Evolutionary conservation across 92 coral and sea anemone species (phyloP), one percentile per base, ranked within the genome.

Genomic region (Parazoanthus darwini): DNA sequence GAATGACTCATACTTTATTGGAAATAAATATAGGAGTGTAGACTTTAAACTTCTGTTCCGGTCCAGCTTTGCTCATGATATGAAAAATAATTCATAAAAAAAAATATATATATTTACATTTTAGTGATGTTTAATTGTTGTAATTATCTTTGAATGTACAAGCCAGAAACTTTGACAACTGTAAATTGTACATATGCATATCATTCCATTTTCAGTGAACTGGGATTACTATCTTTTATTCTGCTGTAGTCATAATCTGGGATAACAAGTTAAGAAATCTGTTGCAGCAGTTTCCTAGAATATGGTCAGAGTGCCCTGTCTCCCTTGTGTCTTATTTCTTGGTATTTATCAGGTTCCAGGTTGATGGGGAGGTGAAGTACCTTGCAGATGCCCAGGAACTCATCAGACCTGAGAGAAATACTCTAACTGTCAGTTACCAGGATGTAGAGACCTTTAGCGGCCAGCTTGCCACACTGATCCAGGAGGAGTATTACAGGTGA

Each of bases 401-500:
- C 23, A 97, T 97, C 78, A 92, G 96, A 80, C 99, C 99, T 78
- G 99, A 97, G 80, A 94, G 99, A 73, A 97, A 97, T 79, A 97
- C 99, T 26, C 89, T 97, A 44, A 94, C 96, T 43, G 98, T 97
- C 81, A 95, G 98, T 88, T 97, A 91, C 83, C 96, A 93, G 78
- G 99, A 97, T 88, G 93, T 97, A 7, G 99, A 97, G 89, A 71
- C 96, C 26, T 93, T 88, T 83, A 97, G 92, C 85, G 91, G 96
- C 18, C 98, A 97, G 81, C 91, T 97, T 54, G 90, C 96, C 50
- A 95, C 97, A 33, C 87, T 95, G 26, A 92, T 97, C 16, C 99
- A 97, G 78, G 99, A 97, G 77, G 99, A 97, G 82, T 97, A 97
- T 78, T 97, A 97, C 91, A 89, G 99, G 99, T 94, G 29, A 85